Conservation (phyloP, 2,113 vertebrate genomes). For the Mionectes macconnelli region DNA sequence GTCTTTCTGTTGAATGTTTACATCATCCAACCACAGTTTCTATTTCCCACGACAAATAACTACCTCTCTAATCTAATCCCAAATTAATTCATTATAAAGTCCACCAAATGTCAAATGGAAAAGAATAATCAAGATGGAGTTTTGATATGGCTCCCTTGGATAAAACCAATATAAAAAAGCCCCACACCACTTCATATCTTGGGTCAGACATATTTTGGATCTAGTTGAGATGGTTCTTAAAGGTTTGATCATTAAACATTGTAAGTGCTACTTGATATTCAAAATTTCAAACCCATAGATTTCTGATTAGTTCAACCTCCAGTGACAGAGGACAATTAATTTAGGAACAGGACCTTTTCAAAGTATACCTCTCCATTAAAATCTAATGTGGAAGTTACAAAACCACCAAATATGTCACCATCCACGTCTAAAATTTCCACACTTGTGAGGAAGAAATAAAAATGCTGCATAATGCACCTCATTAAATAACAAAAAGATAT, state of each 20-base stretch:
- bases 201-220: neutral
- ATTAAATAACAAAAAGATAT: neutral
- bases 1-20: neutral
- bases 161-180: neutral
- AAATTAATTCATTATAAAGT: neutral
- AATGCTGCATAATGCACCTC: neutral
- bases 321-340: neutral
- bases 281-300: neutral
- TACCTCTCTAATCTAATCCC: neutral
- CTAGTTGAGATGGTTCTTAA: neutral
- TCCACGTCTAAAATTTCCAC: neutral
- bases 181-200: neutral
- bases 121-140: neutral
- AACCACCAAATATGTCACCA: accelerated
- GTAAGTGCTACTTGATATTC: neutral
- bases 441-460: neutral
- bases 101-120: neutral
- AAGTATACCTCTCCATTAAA: neutral
- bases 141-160: neutral
- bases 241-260: neutral
- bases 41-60: neutral
- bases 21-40: neutral
- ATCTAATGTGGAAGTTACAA: neutral
- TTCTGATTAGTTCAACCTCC: neutral
- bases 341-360: neutral